These are phyloP conservation scores for Copidosoma aretas DNA, from an alignment of 2,888 invertebrate genomes.

Conservation along the genomic window DNA sequence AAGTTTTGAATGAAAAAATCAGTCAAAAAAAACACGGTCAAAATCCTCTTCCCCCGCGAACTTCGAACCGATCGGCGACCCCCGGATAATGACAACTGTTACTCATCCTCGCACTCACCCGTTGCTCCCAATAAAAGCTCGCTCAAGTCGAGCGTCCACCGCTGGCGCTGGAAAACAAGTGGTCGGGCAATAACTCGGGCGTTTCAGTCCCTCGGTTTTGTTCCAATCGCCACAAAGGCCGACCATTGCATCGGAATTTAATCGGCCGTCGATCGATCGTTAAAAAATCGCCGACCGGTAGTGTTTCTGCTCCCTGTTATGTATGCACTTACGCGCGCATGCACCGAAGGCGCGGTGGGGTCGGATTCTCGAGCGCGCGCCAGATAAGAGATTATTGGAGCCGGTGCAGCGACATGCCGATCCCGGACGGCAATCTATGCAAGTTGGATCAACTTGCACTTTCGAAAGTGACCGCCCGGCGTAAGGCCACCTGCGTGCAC, in stretches of 20 bases:
- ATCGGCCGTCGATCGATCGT: constrained; percentile 6
- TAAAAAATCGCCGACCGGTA: not conserved
- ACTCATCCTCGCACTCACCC: no score
- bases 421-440: not conserved
- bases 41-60: no score
- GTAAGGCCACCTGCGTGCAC: no score
- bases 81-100: no score
- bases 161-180: no score
- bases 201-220: not conserved
- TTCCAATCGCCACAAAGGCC: constrained; percentile 11
- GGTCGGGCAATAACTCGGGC: not conserved
- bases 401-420: constrained; percentile 3
- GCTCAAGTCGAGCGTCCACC: no score
- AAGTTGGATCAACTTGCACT: not conserved
- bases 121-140: no score
- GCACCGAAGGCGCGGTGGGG: constrained; percentile 1
- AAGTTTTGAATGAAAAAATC: no score
- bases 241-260: constrained; percentile 21
- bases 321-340: not conserved
- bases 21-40: no score
- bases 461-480: constrained; percentile 1
- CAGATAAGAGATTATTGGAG: constrained; percentile 8
- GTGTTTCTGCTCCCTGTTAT: not conserved
- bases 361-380: constrained; percentile 6
- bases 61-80: no score